A percentile compares a stretch with the other conserved stretches of the same genome.
phyloP scores from a whole-genome alignment of 2,113 vertebrate species.

The Psilopsiagon aurifrons region DNA sequence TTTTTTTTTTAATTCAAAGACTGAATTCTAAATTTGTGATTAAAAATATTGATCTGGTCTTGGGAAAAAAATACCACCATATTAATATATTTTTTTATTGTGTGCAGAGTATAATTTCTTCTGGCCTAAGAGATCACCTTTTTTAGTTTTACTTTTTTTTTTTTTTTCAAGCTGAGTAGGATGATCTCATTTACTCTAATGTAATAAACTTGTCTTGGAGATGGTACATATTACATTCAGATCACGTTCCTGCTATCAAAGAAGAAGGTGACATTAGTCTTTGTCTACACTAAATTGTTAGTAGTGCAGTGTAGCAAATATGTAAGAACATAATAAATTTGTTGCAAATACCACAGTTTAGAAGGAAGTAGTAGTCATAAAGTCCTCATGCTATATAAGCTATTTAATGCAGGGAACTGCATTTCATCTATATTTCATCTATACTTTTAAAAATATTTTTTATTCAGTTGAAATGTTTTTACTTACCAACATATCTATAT shows the following conservation, averaged over 20 bases:
- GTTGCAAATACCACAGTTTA: background rate
- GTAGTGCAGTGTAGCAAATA: background rate
- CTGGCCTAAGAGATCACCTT: background rate
- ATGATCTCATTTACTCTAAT: background rate
- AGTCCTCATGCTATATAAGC: no score
- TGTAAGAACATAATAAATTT: background rate
- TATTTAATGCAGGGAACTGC: no score
- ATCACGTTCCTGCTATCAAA: background rate
- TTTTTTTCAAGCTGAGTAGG: background rate
- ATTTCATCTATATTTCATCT: no score
- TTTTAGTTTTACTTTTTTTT: background rate
- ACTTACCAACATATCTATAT: no score
- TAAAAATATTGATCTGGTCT: background rate
- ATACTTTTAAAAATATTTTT: no score
- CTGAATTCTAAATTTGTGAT: background rate
- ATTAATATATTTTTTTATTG: background rate
- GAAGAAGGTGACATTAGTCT: background rate
- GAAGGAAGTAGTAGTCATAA: no score
- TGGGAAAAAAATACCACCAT: background rate
- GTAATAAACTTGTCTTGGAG: background rate
- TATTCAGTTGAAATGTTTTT: no score
- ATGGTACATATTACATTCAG: background rate
- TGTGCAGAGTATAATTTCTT: background rate
- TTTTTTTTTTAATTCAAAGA: background rate
- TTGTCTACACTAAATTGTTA: background rate